Percentiles rank a stretch among this genome's conserved stretches.
These are phyloP conservation scores for Trichonephila clavipes DNA, from an alignment of 1,140 invertebrate species.

Conservation along the genomic window DNA sequence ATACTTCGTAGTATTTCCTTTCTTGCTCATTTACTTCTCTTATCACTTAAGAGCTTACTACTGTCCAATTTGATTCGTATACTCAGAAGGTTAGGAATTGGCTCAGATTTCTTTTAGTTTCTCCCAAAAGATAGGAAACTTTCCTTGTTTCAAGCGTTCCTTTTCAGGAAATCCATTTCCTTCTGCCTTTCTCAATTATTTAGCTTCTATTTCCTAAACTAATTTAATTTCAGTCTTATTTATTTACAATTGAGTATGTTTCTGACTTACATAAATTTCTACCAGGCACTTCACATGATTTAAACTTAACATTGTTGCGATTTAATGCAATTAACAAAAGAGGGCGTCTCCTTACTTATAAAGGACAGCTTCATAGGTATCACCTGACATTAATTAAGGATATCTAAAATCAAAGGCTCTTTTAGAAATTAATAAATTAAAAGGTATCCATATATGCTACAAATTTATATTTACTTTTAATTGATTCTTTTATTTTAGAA, in stretches of 20 bases:
- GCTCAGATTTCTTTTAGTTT: neutral
- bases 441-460: too few relatives aligned
- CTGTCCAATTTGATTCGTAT: slow-evolving; percentile 16
- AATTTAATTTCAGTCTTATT: slow-evolving; percentile 11
- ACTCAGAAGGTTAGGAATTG: neutral
- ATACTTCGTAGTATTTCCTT: neutral
- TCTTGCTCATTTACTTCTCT: neutral
- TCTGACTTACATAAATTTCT: neutral
- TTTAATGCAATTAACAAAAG: too few relatives aligned
- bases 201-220: slow-evolving; percentile 1
- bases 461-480: too few relatives aligned
- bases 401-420: too few relatives aligned
- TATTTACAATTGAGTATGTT: neutral
- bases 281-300: neutral
- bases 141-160: neutral
- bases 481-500: too few relatives aligned
- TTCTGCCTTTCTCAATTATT: neutral
- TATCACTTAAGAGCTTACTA: slow-evolving; percentile 1
- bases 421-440: too few relatives aligned
- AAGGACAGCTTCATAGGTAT: too few relatives aligned
- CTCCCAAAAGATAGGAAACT: neutral
- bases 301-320: neutral
- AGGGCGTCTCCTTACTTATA: too few relatives aligned
- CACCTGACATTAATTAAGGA: too few relatives aligned
- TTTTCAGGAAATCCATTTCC: neutral